Conservation (phyloP, 2,113 vertebrate species). For the Petaurus breviceps region DNA sequence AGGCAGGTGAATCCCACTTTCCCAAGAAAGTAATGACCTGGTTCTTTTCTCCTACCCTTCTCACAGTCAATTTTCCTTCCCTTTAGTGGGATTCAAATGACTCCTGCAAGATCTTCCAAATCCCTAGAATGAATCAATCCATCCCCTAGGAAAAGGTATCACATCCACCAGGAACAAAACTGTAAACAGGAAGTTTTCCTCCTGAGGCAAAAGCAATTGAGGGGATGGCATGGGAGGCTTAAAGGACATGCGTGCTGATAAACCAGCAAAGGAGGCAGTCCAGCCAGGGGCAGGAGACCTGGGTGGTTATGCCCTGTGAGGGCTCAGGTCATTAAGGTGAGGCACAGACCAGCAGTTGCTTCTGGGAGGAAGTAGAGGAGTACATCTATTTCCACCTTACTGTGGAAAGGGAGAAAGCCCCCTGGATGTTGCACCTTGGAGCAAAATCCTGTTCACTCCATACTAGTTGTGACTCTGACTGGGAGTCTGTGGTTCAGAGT, state of each 20-base stretch:
- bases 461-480: not conserved
- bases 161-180: not conserved
- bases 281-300: not conserved
- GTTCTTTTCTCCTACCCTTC: not conserved
- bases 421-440: not conserved
- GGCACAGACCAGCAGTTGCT: not conserved
- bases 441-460: not conserved
- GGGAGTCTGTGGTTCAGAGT: not conserved
- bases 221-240: not conserved
- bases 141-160: not conserved
- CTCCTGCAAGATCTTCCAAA: not conserved
- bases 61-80: not conserved
- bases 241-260: not conserved
- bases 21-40: not conserved
- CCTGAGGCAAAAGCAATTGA: not conserved
- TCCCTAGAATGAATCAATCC: not conserved
- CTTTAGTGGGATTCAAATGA: not conserved
- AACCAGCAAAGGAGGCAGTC: not conserved
- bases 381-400: not conserved
- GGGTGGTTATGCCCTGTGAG: not conserved
- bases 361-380: not conserved
- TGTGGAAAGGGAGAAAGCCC: not conserved
- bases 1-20: not conserved
- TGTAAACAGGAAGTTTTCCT: not conserved
- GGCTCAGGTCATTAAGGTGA: not conserved